Evolutionary conservation across 2,797 vertebrate genomes (phyloP).

Genomic region (Argyrosomus regius): DNA sequence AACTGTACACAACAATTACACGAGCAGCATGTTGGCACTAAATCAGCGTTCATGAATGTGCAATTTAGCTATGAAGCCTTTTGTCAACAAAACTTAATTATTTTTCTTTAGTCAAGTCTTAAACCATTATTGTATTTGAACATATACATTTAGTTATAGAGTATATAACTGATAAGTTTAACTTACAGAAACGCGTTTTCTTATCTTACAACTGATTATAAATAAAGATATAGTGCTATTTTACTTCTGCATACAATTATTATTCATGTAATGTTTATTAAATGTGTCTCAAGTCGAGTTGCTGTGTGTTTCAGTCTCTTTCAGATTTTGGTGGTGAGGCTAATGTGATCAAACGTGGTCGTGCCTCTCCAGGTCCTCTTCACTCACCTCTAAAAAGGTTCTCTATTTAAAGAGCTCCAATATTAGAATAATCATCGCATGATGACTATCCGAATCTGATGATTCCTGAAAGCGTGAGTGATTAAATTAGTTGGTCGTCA

Average conservation of each 20-base stretch:
- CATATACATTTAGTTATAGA: background rate
- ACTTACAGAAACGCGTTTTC: background rate
- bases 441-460: constrained; percentile 19
- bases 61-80: background rate
- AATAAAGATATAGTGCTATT: background rate
- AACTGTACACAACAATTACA: background rate
- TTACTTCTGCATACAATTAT: background rate
- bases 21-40: background rate
- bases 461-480: background rate
- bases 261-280: background rate
- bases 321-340: constrained; percentile 1
- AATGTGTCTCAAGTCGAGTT: background rate
- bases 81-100: background rate
- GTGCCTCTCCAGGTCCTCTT: background rate
- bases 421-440: constrained; percentile 22
- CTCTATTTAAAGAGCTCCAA: constrained; percentile 2
- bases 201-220: background rate
- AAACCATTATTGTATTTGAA: background rate
- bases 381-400: background rate
- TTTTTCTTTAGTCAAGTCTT: background rate
- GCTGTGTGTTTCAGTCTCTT: background rate
- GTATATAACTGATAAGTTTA: background rate
- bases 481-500: constrained; percentile 7
- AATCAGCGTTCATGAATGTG: background rate
- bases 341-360: constrained; percentile 14